Evolutionary conservation across 2,888 invertebrate species (phyloP).

Genomic region (Philereme transversata): DNA sequence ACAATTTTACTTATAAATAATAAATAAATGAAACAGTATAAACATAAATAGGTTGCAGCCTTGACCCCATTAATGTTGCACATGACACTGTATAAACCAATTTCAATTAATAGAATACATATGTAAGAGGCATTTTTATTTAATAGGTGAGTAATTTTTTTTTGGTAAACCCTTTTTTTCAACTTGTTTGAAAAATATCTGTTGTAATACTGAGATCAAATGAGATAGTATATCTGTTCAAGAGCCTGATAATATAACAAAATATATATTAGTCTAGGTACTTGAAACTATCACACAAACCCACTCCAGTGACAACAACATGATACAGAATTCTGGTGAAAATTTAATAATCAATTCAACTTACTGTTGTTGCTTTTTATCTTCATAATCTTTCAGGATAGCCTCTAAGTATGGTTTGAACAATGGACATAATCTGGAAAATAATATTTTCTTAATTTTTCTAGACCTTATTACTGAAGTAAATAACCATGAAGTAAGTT

Average conservation of each 20-base stretch:
- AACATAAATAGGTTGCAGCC: too few species aligned
- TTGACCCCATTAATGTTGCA: too few species aligned
- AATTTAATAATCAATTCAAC: constrained; percentile 37
- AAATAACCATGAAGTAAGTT: constrained; percentile 8
- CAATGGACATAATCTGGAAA: constrained; percentile 90
- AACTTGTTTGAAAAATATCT: too few species aligned
- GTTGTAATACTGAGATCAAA: background rate
- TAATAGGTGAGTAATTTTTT: too few species aligned
- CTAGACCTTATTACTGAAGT: constrained; percentile 7
- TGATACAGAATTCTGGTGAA: constrained; percentile 2
- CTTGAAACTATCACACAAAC: constrained; percentile 7
- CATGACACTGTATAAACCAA: too few species aligned
- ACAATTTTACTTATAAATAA: too few species aligned
- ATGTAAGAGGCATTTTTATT: too few species aligned
- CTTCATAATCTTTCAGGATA: constrained; percentile 93
- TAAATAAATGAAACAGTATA: too few species aligned
- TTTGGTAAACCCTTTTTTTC: too few species aligned
- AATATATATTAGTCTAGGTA: background rate
- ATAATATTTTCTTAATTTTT: constrained; percentile 4
- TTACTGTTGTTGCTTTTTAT: constrained; percentile 85
- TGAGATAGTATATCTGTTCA: background rate
- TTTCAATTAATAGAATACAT: too few species aligned
- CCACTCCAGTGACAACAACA: background rate
- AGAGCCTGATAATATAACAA: constrained; percentile 1
- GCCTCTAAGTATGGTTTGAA: constrained; percentile 96